Conservation (phyloP, 2,113 vertebrate genomes). For the Plotosus lineatus region DNA sequence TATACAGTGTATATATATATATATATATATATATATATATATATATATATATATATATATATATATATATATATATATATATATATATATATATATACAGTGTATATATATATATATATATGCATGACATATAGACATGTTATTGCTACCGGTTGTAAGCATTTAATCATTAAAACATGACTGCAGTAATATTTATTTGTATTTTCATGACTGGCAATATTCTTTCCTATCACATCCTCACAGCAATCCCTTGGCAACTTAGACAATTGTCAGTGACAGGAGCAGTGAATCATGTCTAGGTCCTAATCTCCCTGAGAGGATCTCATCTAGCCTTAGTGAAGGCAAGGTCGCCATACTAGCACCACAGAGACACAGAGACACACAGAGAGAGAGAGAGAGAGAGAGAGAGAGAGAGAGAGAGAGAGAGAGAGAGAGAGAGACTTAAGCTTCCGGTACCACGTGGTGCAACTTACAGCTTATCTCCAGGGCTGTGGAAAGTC, state of each 20-base stretch:
- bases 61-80: too few species aligned
- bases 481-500: constrained; percentile 43
- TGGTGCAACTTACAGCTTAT: constrained; percentile 6
- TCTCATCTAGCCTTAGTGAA: constrained; percentile 46
- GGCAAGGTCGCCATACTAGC: constrained; percentile 45
- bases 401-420: background rate
- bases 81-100: too few species aligned
- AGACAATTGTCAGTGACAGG: constrained; percentile 55
- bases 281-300: constrained; percentile 52
- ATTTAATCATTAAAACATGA: background rate
- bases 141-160: background rate
- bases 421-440: background rate
- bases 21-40: too few species aligned
- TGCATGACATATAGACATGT: too few species aligned
- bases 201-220: background rate
- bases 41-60: too few species aligned
- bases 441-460: background rate
- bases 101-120: too few species aligned
- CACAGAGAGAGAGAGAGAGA: background rate
- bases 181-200: background rate
- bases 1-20: too few species aligned
- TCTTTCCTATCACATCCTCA: background rate
- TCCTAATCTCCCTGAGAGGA: constrained; percentile 54
- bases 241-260: constrained; percentile 40
- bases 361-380: background rate